Base-by-base conservation (phyloP, 1,140 invertebrate genomes). In the Sinonovacula constricta region DNA sequence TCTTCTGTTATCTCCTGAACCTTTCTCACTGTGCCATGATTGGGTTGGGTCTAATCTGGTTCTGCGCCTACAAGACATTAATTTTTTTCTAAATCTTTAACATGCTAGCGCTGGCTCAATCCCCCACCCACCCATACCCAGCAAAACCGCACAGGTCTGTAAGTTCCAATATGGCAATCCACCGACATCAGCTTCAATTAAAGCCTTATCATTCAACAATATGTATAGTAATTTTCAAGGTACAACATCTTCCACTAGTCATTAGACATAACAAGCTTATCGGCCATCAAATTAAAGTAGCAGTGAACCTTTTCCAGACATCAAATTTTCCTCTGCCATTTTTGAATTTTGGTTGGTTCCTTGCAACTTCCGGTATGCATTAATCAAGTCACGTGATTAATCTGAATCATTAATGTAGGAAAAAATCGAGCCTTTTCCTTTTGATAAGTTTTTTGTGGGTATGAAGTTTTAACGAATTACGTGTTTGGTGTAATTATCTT, bases 241-340 rank as follows among this genome's bases (percentile, higher is more conserved):
- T n/a, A n/a, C n/a, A 69, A 24, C 66, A 69, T 53, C 66, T 56
- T 69, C 66, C 66, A 69, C 66, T 30, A 69, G 30, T 34, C 66
- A 69, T 69, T 69, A 53, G 49, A 59, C 49, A 31, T 69, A 53
- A 69, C 51, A 34, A 54, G 66, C 66, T 69, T 56, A 69, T 69
- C 66, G 33, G 39, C 33, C 54, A 53, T 69, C 66, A 56, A 69
- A 69, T 69, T 56, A 69, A 30, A 51, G 15, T 69, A 53, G 26
- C 66, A 54, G 66, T 69, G 66, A 69, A 49, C 66, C 66, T 33
- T 34, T 34, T n/a, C 54, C 28, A n/a, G 49, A 51, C 18, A 24
- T 10, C 18, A 45, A 67, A 67, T 67, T 45, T 67, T 67, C 63
- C 51, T 36, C 45, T 30, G 51, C 36, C 30, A 36, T 67, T 67